Evolutionary conservation across 2,888 invertebrate genomes (phyloP).

Genomic region (Auanema freiburgensis): DNA sequence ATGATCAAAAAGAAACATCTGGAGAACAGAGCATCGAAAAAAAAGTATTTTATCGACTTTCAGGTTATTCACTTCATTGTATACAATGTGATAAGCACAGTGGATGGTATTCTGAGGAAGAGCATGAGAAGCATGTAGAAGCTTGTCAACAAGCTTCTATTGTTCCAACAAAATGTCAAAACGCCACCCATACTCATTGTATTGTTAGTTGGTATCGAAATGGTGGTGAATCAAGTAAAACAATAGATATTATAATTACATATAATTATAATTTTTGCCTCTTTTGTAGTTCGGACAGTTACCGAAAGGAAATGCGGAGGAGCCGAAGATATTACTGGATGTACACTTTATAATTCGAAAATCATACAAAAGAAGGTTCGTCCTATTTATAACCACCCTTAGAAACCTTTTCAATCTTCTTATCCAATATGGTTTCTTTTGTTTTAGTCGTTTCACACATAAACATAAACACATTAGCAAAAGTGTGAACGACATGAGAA

Average conservation of each 20-base stretch:
- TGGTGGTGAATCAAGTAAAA: constrained; percentile 35
- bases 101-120: constrained; percentile 53
- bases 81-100: constrained; percentile 53
- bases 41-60: not conserved
- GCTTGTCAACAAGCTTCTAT: constrained; percentile 50
- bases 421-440: too few species aligned
- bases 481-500: not conserved
- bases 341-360: constrained; percentile 57
- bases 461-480: not conserved
- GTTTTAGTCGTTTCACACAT: constrained; percentile 26
- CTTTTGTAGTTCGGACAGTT: constrained; percentile 47
- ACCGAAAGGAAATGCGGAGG: constrained; percentile 56
- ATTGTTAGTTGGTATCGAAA: constrained; percentile 55
- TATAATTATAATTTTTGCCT: not conserved
- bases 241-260: not conserved
- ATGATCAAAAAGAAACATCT: not conserved
- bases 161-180: constrained; percentile 47
- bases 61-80: constrained; percentile 39
- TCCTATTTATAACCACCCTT: constrained; percentile 11
- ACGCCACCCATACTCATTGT: constrained; percentile 57
- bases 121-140: constrained; percentile 45
- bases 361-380: constrained; percentile 8
- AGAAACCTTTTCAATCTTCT: constrained; percentile 28
- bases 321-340: constrained; percentile 52
- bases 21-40: constrained; percentile 5